Evolutionary conservation across 2,888 invertebrate species (phyloP).

Genomic region (Notocelia uddmanniana): DNA sequence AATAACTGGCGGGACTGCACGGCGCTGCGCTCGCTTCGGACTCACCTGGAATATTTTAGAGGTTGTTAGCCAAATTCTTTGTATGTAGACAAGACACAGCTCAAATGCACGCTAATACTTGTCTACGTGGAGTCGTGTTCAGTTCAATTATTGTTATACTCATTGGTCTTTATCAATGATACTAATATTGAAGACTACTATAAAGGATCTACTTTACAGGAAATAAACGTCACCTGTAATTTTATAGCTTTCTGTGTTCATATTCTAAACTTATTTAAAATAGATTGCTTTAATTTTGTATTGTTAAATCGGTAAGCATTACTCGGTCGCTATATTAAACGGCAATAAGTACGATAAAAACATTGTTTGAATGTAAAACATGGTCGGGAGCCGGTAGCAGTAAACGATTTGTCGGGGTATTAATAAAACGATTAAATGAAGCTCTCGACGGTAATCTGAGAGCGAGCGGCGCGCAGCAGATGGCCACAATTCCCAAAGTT

Average conservation of each 20-base stretch:
- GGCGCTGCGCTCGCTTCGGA: conserved; percentile 59
- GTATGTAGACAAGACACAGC: conserved; percentile 54
- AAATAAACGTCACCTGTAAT: background rate
- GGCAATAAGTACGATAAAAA: conserved; percentile 38
- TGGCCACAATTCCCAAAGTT: conserved; percentile 84
- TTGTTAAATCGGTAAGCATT: conserved; percentile 4
- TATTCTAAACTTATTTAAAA: background rate
- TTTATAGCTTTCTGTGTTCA: background rate
- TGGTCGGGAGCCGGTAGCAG: conserved; percentile 69
- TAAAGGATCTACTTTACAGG: background rate
- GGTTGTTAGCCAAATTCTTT: conserved; percentile 64
- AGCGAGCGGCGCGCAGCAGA: conserved; percentile 78
- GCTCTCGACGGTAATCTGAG: conserved; percentile 82
- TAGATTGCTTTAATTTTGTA: background rate
- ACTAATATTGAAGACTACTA: background rate
- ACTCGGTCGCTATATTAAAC: conserved; percentile 34
- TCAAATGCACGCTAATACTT: conserved; percentile 9
- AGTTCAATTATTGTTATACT: background rate
- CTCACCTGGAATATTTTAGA: conserved; percentile 75
- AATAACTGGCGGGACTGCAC: conserved; percentile 67
- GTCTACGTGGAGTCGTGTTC: background rate
- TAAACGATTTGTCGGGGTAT: conserved; percentile 85
- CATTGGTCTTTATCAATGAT: background rate
- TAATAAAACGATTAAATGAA: conserved; percentile 86
- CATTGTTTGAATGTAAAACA: conserved; percentile 53